A percentile compares a stretch with the other conserved stretches of the same genome.
These are phyloP conservation scores for Centroberyx gerrardi DNA, from an alignment of 2,797 vertebrate genomes.

Conservation along the genomic window DNA sequence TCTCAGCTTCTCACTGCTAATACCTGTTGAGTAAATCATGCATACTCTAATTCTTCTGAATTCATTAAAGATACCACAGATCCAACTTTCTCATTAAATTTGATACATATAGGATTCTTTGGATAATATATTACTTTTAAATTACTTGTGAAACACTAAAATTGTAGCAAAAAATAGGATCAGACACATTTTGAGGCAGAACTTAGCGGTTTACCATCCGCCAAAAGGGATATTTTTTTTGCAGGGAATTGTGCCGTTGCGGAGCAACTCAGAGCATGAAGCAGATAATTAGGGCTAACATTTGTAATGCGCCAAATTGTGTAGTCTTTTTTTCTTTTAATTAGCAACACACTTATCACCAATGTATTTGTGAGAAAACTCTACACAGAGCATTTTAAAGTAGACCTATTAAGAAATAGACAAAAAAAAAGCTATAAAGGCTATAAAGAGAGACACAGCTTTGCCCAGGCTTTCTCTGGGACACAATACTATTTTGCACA, in stretches of 20 bases:
- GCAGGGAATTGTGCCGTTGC: constrained; percentile 44
- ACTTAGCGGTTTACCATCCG: constrained; percentile 21
- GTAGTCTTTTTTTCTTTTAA: constrained; percentile 46
- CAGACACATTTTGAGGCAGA: constrained; percentile 2
- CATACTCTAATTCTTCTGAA: constrained; percentile 25
- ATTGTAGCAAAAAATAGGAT: constrained; percentile 14
- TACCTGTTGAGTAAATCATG: constrained; percentile 32
- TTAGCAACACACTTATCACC: constrained; percentile 5
- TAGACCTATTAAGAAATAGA: background rate
- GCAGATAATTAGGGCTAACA: constrained; percentile 59
- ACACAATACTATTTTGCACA: background rate
- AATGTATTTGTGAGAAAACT: background rate
- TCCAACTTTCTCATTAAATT: constrained; percentile 11
- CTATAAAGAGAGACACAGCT: constrained; percentile 11
- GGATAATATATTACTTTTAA: constrained; percentile 1
- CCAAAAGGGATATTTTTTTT: constrained; percentile 24
- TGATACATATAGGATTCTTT: background rate
- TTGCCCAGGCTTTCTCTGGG: background rate
- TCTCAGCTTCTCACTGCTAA: constrained; percentile 18
- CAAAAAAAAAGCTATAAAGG: constrained; percentile 8
- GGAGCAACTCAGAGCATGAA: constrained; percentile 45
- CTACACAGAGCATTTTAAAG: constrained; percentile 33
- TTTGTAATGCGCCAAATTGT: constrained; percentile 50
- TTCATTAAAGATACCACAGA: constrained; percentile 10
- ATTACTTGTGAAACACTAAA: constrained; percentile 19